Conservation (phyloP, 2,113 vertebrate genomes). For the Oxyruncus cristatus region DNA sequence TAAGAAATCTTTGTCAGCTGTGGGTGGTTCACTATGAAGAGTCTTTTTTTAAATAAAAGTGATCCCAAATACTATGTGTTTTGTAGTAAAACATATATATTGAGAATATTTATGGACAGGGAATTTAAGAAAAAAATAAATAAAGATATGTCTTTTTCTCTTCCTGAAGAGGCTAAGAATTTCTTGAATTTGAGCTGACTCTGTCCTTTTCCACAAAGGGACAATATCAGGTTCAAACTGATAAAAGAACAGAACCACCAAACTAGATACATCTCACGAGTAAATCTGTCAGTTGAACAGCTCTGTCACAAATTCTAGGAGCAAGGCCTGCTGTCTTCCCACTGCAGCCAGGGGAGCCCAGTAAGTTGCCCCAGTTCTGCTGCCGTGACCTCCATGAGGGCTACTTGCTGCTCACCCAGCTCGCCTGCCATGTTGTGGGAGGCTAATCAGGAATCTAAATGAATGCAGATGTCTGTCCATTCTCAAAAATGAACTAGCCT, state of each 20-base stretch:
- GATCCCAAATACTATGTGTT: neutral
- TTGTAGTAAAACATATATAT: neutral
- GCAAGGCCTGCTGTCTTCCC: fast-evolving
- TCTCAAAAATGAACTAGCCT: neutral
- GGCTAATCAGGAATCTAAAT: neutral
- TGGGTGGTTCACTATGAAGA: neutral
- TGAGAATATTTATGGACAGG: neutral
- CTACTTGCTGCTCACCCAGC: fast-evolving
- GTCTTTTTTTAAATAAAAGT: neutral
- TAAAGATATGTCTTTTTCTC: neutral
- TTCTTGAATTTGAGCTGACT: neutral
- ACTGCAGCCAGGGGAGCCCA: neutral
- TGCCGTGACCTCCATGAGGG: neutral
- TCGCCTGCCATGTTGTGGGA: fast-evolving
- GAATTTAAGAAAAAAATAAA: neutral
- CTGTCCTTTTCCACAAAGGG: neutral
- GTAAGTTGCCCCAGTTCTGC: neutral
- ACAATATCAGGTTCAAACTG: neutral
- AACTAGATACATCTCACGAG: neutral
- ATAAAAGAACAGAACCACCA: neutral
- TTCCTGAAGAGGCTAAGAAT: neutral
- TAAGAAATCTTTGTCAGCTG: neutral
- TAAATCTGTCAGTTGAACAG: neutral
- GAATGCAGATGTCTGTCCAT: neutral
- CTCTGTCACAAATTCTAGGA: neutral